These are phyloP conservation scores for Acrocephalus kingi DNA, from an alignment of 2,113 vertebrate species.

Conservation along the genomic window DNA sequence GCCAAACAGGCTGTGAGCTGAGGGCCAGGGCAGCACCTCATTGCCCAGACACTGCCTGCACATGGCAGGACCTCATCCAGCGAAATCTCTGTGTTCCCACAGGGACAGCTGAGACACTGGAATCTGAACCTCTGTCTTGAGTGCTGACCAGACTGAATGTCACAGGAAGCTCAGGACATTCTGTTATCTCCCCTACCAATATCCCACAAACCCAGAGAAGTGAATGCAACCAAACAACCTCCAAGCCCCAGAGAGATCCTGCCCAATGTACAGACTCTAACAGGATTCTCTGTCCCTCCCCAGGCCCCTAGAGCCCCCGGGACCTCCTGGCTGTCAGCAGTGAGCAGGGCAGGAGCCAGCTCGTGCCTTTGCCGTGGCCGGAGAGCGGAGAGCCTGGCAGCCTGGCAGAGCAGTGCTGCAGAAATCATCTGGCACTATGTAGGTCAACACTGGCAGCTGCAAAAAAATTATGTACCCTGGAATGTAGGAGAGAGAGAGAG, in stretches of 20 bases:
- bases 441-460: conserved; percentile 51
- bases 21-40: not conserved
- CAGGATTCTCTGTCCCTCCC: not conserved
- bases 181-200: not conserved
- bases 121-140: not conserved
- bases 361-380: not conserved
- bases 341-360: not conserved
- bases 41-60: not conserved
- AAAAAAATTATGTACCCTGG: not conserved
- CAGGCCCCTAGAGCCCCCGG: not conserved
- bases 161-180: not conserved
- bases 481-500: not conserved
- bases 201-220: not conserved
- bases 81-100: rapidly evolving
- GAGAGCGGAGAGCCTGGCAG: not conserved
- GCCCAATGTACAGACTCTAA: not conserved
- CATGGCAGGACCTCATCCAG: not conserved
- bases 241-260: not conserved
- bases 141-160: not conserved
- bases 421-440: conserved; percentile 34
- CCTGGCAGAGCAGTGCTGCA: not conserved
- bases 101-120: not conserved
- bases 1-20: not conserved
- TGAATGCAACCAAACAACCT: not conserved
- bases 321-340: not conserved